Evolutionary conservation across 2,888 invertebrate genomes (phyloP).

Genomic region (Drosophila koepferae): DNA sequence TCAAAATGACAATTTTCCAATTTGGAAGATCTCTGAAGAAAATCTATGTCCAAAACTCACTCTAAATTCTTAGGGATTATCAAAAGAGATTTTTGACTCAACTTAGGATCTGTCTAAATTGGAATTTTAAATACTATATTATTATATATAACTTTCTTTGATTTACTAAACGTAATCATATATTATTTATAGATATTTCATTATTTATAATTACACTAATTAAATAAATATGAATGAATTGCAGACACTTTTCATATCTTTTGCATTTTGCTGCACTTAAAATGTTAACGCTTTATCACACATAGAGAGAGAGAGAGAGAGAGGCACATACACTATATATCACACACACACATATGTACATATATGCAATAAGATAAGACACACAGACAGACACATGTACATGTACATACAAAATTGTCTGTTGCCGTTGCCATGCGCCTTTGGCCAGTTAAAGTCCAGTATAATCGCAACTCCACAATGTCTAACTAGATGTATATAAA

Average conservation of each 20-base stretch:
- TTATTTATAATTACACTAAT: not conserved
- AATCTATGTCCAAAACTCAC: too few relatives aligned
- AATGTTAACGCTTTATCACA: slow-evolving; percentile 41
- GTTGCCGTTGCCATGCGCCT: slow-evolving; percentile 46
- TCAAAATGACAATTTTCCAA: too few relatives aligned
- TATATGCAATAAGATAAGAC: slow-evolving; percentile 33
- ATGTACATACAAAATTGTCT: slow-evolving; percentile 11
- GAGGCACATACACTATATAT: slow-evolving; percentile 23
- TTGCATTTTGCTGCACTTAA: slow-evolving; percentile 42
- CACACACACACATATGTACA: slow-evolving; percentile 24
- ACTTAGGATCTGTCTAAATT: too few relatives aligned
- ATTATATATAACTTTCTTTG: not conserved
- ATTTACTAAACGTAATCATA: not conserved
- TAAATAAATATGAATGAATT: not conserved
- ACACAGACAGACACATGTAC: not conserved
- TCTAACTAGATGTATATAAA: not conserved
- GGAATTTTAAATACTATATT: too few relatives aligned
- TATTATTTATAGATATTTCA: not conserved
- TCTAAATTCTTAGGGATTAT: too few relatives aligned
- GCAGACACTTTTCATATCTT: slow-evolving; percentile 6
- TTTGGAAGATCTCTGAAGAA: too few relatives aligned
- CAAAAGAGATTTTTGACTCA: too few relatives aligned
- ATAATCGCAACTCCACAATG: not conserved
- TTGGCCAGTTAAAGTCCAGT: slow-evolving; percentile 18
- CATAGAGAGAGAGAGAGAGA: not conserved